These are phyloP conservation scores for Rutpela maculata DNA, from an alignment of 2,888 invertebrate genomes.

Conservation along the genomic window DNA sequence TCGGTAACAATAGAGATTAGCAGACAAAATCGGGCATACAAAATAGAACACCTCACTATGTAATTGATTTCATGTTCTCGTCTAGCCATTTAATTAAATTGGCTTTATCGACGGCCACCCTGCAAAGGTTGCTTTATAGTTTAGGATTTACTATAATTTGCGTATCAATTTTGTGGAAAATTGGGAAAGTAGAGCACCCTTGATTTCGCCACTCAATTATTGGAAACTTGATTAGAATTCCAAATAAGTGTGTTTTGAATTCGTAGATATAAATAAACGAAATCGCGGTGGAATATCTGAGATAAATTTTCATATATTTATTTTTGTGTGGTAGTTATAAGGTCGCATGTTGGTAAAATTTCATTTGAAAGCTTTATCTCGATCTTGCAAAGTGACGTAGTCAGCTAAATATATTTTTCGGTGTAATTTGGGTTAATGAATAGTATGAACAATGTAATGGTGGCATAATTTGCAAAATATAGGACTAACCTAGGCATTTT, in stretches of 20 bases:
- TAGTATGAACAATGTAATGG: too few species aligned
- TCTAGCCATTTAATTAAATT: background rate
- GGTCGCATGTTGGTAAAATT: background rate
- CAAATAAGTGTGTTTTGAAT: background rate
- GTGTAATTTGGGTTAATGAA: too few species aligned
- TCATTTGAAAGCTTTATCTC: background rate
- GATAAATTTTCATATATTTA: background rate
- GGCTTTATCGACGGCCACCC: background rate
- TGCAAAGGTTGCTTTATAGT: background rate
- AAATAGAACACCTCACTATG: background rate
- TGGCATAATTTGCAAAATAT: too few species aligned
- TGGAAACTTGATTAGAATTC: background rate
- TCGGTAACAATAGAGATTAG: background rate
- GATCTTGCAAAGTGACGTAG: background rate
- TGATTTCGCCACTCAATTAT: background rate
- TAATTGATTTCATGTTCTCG: background rate
- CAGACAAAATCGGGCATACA: background rate
- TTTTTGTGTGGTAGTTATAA: background rate
- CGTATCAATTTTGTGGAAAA: background rate
- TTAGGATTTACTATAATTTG: background rate
- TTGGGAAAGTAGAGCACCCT: background rate
- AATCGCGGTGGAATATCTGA: background rate
- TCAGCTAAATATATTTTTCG: background rate
- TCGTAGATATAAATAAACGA: background rate
- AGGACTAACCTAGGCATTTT: too few species aligned